A percentile compares a stretch with the other conserved stretches of the same genome.
phyloP scores from a whole-genome alignment of 2,797 vertebrate species.

The Lacerta viridis region DNA sequence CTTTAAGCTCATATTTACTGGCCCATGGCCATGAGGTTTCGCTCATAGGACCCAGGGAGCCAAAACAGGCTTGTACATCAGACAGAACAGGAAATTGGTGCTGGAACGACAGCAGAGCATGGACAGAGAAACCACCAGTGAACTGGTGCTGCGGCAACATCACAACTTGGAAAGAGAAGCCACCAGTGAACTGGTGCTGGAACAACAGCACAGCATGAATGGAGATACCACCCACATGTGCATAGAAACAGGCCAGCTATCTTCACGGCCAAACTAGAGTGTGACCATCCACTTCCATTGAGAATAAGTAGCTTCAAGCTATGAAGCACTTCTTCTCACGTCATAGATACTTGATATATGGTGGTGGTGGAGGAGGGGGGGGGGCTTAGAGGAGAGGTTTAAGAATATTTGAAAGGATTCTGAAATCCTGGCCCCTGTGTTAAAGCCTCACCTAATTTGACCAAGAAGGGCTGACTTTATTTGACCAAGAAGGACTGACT shows the following conservation, averaged over 20 bases:
- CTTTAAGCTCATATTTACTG: slow-evolving; percentile 3
- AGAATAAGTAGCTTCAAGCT: background rate
- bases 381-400: too few relatives aligned
- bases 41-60: background rate
- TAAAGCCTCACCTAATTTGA: too few relatives aligned
- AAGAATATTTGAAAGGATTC: too few relatives aligned
- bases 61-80: slow-evolving; percentile 11
- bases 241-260: background rate
- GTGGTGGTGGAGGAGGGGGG: background rate
- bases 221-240: too few relatives aligned
- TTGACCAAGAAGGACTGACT: too few relatives aligned
- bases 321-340: background rate
- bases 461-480: too few relatives aligned
- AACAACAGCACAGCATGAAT: background rate
- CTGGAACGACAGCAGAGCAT: background rate
- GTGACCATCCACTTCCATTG: background rate
- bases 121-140: too few relatives aligned
- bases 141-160: too few relatives aligned
- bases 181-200: too few relatives aligned
- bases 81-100: background rate
- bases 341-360: background rate
- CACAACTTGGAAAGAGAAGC: too few relatives aligned
- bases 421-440: too few relatives aligned
- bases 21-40: slow-evolving; percentile 16
- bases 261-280: background rate